Evolutionary conservation across 2,888 invertebrate genomes (phyloP), one percentile per base, ranked within the genome.

Genomic region (Hermodice carunculata): DNA sequence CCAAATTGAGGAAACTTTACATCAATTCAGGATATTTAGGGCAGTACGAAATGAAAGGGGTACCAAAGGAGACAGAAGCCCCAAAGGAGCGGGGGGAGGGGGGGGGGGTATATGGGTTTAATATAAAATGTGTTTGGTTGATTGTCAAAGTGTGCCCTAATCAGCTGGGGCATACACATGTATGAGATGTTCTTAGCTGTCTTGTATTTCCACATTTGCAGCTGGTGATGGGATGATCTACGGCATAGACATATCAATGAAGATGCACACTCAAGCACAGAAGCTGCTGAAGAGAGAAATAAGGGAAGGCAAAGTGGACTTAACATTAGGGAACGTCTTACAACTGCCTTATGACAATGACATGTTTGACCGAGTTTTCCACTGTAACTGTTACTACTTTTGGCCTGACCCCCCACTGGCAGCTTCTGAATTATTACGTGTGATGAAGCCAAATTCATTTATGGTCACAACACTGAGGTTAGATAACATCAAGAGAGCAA

Each of bases 381-480:
- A 83, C 64, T 67, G 67, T 26, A 81, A 82, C 68, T 77, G 76
- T 62, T 82, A 75, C 73, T 80, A 81, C 66, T 83, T 80, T 65
- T 83, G 83, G 83, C 73, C 75, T 5, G 72, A 76, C 51, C 60
- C 76, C 64, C 59, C 71, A 22, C 32, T 26, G 0, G 73, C 71
- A 6, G 61, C 67, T n/a, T 42, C 54, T 42, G 81, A 81, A 58
- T 64, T 83, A 0, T 63, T 74, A 26, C 69, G 81, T n/a, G 80
- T 82, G 4, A 77, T 82, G 70, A 78, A 78, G 67, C 78, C 78
- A 5, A 73, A 73, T 5, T 71, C 73, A 2, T 5, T 66, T 0
- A 77, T 83, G 76, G 69, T 82, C 11, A 70, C 80, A 2, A 64
- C 72, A 4, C 34, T 81, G 22, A 66, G 66, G 52, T n/a, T 71